Base-by-base conservation (phyloP, 64 coral and sea anemone genomes). In the Stichodactyla helianthus region DNA sequence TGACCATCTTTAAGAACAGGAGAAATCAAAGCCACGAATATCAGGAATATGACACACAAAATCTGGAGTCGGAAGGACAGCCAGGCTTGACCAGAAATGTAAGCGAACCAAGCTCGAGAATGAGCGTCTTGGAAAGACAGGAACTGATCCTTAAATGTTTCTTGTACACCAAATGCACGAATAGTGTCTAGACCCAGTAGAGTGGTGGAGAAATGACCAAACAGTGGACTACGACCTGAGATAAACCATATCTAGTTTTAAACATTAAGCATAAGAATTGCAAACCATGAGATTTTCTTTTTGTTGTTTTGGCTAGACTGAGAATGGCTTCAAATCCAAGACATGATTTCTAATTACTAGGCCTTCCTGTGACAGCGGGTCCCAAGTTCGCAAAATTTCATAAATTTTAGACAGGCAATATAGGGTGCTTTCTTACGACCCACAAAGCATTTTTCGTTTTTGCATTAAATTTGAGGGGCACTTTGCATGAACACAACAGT, bases 181-280 rank as follows among this genome's bases (percentile, higher is more conserved):
- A 94, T 91, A 9, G 93, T 94, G 64, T 94, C 93, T 79, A 94
- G 71, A 12, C 93, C 93, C 7, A 94, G 86, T 22, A 94, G 93
- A 23, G 93, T 94, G 6, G 93, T 94, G 20, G 93, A 94, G 54
- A 94, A 94, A 82, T 94, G 93, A 28, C 93, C 93, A 80, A 94
- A 94, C 10, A 94, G 18, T 0, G 93, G 93, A 77, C 93, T 94
- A 12, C 93, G 93, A 88, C 86, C 93, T 94, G 59, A 23, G 54
- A 11, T 19, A 9, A 50, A 84, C 18, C 18, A 51, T n/a, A 60
- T 17, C 15, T 1, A 44, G 35, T 2, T 44, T 44, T 44, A 44
- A 44, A 44, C 35, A 44, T 44, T 44, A 44, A 44, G 51, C 4
- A 26, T 84, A 2, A 84, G 62, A 6, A 6, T 5, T 65, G 20